phyloP scores from a whole-genome alignment of 2,888 invertebrate species.

The Eristalis intricaria region DNA sequence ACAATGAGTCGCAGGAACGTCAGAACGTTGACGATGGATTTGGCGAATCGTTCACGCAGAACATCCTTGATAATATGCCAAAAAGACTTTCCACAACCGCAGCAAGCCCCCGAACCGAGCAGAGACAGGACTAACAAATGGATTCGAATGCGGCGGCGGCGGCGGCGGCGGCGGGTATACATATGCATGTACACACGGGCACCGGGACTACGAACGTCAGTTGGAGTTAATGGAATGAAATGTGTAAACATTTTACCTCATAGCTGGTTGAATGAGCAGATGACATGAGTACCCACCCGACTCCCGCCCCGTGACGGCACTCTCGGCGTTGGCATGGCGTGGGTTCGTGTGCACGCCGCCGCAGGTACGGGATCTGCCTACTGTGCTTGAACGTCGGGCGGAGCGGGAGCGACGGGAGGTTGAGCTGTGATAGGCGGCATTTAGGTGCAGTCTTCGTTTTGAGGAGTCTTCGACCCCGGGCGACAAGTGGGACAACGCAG shows the following conservation, averaged over 20 bases:
- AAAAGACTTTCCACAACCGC: conserved; percentile 8
- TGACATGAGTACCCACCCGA: conserved; percentile 20
- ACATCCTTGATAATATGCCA: conserved; percentile 55
- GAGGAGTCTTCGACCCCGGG: too few species aligned
- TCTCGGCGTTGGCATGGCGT: neutral
- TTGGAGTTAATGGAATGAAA: conserved; percentile 54
- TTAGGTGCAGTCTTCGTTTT: too few species aligned
- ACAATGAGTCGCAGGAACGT: neutral
- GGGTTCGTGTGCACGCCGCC: neutral
- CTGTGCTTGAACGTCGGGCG: too few species aligned
- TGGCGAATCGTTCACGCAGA: conserved; percentile 47
- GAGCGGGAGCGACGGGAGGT: too few species aligned
- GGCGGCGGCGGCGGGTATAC: neutral
- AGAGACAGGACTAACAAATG: neutral
- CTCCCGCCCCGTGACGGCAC: too few species aligned
- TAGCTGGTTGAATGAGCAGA: conserved; percentile 39
- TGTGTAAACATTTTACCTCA: conserved; percentile 52
- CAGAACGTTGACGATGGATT: conserved; percentile 39
- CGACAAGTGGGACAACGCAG: too few species aligned
- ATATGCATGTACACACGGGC: neutral
- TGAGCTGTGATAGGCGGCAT: too few species aligned
- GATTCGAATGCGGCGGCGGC: neutral
- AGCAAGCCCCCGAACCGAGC: neutral
- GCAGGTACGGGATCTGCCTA: too few species aligned
- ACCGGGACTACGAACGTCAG: conserved; percentile 4